Evolutionary conservation across 2,888 invertebrate genomes (phyloP).

Genomic region (Prosapia bicincta): DNA sequence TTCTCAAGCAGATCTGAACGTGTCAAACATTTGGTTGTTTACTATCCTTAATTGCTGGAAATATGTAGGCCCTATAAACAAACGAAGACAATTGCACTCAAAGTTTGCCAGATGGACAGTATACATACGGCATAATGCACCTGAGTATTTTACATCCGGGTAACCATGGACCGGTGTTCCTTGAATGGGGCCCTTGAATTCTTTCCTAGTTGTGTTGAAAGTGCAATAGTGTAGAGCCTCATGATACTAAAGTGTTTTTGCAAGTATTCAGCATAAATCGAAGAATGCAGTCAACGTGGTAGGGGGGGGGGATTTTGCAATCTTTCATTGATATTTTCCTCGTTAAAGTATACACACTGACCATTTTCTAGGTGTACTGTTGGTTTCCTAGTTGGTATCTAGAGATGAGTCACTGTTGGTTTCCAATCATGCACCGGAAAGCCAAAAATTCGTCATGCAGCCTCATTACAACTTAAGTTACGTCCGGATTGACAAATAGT

Average conservation of each 20-base stretch:
- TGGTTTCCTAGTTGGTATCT: no score
- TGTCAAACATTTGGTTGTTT: slow-evolving; percentile 38
- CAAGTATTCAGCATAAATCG: slow-evolving; percentile 8
- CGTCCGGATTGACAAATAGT: slow-evolving; percentile 37
- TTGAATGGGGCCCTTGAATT: slow-evolving; percentile 13
- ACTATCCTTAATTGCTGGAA: slow-evolving; percentile 42
- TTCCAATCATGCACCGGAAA: not conserved
- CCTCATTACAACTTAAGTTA: slow-evolving; percentile 40
- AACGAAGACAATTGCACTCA: slow-evolving; percentile 38
- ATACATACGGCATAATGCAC: slow-evolving; percentile 37
- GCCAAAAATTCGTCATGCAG: slow-evolving; percentile 40
- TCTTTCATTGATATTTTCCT: not conserved
- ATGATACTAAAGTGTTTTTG: slow-evolving; percentile 25
- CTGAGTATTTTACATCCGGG: slow-evolving; percentile 32
- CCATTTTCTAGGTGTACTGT: slow-evolving; percentile 11
- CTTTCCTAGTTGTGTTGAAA: slow-evolving; percentile 29
- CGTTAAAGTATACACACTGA: slow-evolving; percentile 7
- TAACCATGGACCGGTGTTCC: slow-evolving; percentile 19
- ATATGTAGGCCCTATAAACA: slow-evolving; percentile 33
- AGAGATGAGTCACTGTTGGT: not conserved
- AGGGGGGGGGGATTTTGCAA: not conserved
- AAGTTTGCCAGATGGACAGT: slow-evolving; percentile 37
- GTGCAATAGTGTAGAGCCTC: slow-evolving; percentile 34
- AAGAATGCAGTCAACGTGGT: slow-evolving; percentile 13
- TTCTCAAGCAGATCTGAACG: slow-evolving; percentile 35